Evolutionary conservation across 35 echinoderm and acorn worm genomes (phyloP).

Genomic region (Hemicentrotus pulcherrimus): DNA sequence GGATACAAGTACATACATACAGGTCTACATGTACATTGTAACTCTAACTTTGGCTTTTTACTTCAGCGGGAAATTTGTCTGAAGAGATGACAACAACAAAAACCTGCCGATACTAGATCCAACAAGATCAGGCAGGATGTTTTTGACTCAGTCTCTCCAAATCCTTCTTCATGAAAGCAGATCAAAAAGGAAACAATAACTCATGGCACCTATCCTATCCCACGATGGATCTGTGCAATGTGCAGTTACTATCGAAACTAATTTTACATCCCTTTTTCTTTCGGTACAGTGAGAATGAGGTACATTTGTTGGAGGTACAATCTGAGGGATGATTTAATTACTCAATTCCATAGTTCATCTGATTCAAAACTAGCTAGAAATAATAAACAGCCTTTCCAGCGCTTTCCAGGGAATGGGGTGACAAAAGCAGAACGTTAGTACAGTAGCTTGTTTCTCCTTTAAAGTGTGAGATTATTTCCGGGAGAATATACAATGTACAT

Average conservation of each 20-base stretch:
- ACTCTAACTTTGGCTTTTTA: too few relatives aligned
- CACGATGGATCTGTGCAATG: background rate
- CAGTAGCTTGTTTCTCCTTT: background rate
- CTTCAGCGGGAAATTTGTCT: background rate
- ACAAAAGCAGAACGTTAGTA: background rate
- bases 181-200: background rate
- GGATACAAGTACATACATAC: background rate
- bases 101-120: background rate
- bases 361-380: background rate
- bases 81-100: background rate
- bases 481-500: background rate
- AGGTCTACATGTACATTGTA: background rate
- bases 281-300: background rate
- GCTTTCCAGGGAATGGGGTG: background rate
- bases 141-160: background rate
- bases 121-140: constrained; percentile 1
- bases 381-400: background rate
- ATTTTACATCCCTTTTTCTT: background rate
- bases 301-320: background rate
- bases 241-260: constrained; percentile 2
- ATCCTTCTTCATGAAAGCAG: background rate
- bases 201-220: background rate
- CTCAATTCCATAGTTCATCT: constrained; percentile 2
- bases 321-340: constrained; percentile 12
- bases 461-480: background rate